Percentiles rank a stretch among this genome's conserved stretches.
These are phyloP conservation scores for Pterobdella sp. DNA, from an alignment of 2,888 invertebrate genomes.

Conservation along the genomic window DNA sequence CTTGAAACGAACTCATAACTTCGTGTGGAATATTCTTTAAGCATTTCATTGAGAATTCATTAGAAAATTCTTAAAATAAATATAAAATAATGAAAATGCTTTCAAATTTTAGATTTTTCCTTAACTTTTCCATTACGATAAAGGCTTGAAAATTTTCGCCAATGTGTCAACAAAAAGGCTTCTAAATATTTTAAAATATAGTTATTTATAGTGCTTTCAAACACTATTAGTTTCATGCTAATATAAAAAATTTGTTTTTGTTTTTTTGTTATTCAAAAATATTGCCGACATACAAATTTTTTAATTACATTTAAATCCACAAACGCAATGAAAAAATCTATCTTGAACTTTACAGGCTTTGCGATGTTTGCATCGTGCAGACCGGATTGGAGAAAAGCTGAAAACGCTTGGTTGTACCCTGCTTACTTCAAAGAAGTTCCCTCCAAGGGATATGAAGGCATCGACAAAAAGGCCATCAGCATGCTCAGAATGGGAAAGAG, in stretches of 20 bases:
- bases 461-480: constrained; percentile 26
- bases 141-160: not conserved
- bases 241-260: not conserved
- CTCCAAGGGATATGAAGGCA: constrained; percentile 16
- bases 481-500: constrained; percentile 31
- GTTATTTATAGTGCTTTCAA: not conserved
- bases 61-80: not conserved
- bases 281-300: too few relatives aligned
- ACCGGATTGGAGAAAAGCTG: not conserved
- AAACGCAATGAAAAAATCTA: not conserved
- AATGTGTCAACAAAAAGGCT: not conserved
- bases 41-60: not conserved
- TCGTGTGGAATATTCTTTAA: too few relatives aligned
- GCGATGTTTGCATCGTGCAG: not conserved
- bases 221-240: not conserved
- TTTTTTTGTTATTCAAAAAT: not conserved
- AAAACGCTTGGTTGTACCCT: not conserved
- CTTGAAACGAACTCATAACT: too few relatives aligned
- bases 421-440: not conserved
- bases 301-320: not conserved
- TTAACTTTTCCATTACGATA: too few relatives aligned
- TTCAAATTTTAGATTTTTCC: not conserved
- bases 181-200: not conserved
- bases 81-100: not conserved
- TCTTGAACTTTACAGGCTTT: not conserved